Conservation (phyloP, 2,888 invertebrate genomes). For the Rhopalosiphum nymphaeae region DNA sequence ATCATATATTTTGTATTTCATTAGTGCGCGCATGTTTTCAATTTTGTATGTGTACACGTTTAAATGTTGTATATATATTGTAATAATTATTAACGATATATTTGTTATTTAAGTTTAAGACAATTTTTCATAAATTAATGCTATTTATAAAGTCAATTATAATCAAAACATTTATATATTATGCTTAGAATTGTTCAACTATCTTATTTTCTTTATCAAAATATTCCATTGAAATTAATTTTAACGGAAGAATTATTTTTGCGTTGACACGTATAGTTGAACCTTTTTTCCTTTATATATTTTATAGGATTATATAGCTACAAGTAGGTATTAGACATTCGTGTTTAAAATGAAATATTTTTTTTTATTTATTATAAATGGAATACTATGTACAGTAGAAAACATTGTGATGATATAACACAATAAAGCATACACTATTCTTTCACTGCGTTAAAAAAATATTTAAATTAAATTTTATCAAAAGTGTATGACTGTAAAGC, state of each 20-base stretch:
- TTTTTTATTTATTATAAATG: not conserved
- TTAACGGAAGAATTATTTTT: not conserved
- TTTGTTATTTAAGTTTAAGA: not conserved
- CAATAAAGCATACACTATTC: not conserved
- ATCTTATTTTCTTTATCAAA: not conserved
- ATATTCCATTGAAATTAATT: not conserved
- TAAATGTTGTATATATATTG: not conserved
- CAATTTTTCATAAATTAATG: not conserved
- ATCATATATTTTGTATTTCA: not conserved
- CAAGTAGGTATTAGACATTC: not conserved
- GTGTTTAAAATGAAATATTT: not conserved
- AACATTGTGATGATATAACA: not conserved
- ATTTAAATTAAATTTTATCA: not conserved
- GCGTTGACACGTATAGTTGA: not conserved
- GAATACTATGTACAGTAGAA: not conserved
- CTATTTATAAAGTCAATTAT: not conserved
- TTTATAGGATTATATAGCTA: not conserved
- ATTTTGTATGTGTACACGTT: not conserved
- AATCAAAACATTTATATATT: not conserved
- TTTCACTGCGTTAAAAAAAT: not conserved
- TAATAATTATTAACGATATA: not conserved
- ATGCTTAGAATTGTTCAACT: not conserved
- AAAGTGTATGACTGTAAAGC: not conserved
- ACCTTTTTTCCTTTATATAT: not conserved
- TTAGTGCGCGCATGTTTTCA: not conserved